A percentile compares a stretch with the other conserved stretches of the same genome.
phyloP scores from a whole-genome alignment of 1,140 invertebrate genomes.

The Eueides isabella region DNA sequence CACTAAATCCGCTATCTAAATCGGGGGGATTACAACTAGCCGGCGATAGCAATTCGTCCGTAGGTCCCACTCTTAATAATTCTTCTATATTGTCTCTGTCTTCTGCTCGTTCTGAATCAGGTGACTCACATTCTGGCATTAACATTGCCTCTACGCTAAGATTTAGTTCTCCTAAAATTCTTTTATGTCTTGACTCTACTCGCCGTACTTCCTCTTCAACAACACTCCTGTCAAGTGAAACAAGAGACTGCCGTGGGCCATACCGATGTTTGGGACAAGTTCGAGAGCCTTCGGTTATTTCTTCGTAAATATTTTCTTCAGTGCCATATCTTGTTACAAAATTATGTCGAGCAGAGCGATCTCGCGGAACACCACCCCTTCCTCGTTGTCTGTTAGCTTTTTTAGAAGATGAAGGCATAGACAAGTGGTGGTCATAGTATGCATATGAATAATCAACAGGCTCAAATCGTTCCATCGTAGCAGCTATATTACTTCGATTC shows the following conservation, averaged over 20 bases:
- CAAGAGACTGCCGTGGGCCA: constrained; percentile 79
- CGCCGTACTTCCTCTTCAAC: constrained; percentile 91
- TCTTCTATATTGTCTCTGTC: constrained; percentile 85
- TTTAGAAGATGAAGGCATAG: constrained; percentile 82
- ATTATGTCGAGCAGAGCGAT: constrained; percentile 83
- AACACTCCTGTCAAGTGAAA: constrained; percentile 85
- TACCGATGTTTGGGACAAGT: constrained; percentile 80
- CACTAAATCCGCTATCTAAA: constrained; percentile 91
- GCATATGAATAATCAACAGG: constrained; percentile 89
- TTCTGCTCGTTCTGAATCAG: constrained; percentile 77
- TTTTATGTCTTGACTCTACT: constrained; percentile 89
- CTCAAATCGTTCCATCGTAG: constrained; percentile 84
- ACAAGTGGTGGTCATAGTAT: constrained; percentile 88
- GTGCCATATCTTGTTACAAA: constrained; percentile 91
- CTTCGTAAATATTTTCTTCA: constrained; percentile 94
- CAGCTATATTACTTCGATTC: constrained; percentile 84
- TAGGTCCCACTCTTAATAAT: constrained; percentile 86
- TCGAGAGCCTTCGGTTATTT: constrained; percentile 87
- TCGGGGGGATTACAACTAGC: constrained; percentile 86
- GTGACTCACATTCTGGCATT: constrained; percentile 86
- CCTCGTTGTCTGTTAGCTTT: constrained; percentile 71
- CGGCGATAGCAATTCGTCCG: constrained; percentile 87
- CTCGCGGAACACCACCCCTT: constrained; percentile 73
- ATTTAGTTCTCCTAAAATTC: constrained; percentile 92
- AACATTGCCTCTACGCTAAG: constrained; percentile 94